A percentile compares a stretch with the other conserved stretches of the same genome.
Evolutionary conservation across 2,797 vertebrate species (phyloP).

Genomic region (Acipenser ruthenus): DNA sequence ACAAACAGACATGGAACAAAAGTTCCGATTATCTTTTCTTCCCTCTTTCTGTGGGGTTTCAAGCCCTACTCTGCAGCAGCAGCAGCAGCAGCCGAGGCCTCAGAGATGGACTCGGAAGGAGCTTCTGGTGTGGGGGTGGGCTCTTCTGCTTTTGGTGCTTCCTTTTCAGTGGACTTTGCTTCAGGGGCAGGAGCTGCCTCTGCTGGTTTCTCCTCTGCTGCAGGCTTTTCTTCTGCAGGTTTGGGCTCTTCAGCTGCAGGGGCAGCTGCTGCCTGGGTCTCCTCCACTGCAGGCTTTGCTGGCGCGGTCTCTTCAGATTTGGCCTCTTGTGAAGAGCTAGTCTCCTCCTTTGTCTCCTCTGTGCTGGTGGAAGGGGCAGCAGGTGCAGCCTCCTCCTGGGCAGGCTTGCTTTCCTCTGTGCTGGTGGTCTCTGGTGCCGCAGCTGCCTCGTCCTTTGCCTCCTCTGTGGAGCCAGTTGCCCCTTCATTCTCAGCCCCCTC

Average conservation of each 20-base stretch:
- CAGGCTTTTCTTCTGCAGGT: background rate
- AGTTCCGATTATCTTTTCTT: constrained; percentile 68
- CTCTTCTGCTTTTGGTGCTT: constrained; percentile 63
- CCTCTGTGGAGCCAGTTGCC: constrained; percentile 41
- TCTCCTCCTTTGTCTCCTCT: constrained; percentile 53
- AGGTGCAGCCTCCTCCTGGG: constrained; percentile 47
- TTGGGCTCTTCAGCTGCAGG: constrained; percentile 33
- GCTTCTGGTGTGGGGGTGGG: constrained; percentile 54
- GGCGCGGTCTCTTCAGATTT: constrained; percentile 60
- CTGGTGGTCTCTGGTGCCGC: constrained; percentile 36
- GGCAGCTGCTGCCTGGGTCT: background rate
- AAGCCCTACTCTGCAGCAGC: constrained; percentile 59
- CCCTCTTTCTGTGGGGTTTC: constrained; percentile 16
- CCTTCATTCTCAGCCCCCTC: constrained; percentile 69
- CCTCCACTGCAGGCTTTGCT: constrained; percentile 31
- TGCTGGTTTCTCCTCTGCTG: constrained; percentile 19
- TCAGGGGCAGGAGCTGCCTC: constrained; percentile 33
- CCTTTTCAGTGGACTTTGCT: constrained; percentile 44
- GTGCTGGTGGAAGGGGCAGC: constrained; percentile 31
- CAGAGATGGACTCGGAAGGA: constrained; percentile 58
- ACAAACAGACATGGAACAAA: constrained; percentile 73
- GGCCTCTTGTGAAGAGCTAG: constrained; percentile 46
- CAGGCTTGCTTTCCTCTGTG: constrained; percentile 53
- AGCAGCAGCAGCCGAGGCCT: constrained; percentile 53
- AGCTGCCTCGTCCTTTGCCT: constrained; percentile 55